Conservation (phyloP, 2,113 vertebrate genomes). For the Carassius carassius region DNA sequence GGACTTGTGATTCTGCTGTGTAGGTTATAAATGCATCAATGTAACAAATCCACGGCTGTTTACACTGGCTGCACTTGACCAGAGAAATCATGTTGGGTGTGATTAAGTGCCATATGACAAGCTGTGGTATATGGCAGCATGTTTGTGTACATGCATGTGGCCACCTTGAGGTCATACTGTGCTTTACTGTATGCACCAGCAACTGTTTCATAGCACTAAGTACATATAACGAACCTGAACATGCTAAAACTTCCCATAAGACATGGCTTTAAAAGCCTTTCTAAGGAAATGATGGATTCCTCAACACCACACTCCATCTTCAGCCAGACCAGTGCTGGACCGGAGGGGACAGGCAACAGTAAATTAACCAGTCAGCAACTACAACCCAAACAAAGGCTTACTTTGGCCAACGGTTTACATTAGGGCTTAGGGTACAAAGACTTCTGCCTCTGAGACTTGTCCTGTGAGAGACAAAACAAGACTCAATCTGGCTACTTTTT, state of each 20-base stretch:
- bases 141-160: slow-evolving; percentile 39
- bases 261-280: not conserved
- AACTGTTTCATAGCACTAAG: not conserved
- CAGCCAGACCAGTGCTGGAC: slow-evolving; percentile 12
- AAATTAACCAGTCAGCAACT: slow-evolving; percentile 14
- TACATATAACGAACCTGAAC: slow-evolving; percentile 20
- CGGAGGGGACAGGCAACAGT: slow-evolving; percentile 13
- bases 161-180: slow-evolving; percentile 36
- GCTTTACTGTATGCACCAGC: not conserved
- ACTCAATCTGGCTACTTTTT: not conserved
- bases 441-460: not conserved
- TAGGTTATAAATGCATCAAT: slow-evolving; percentile 57
- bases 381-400: slow-evolving; percentile 24
- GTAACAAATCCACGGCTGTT: slow-evolving; percentile 59
- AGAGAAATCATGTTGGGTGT: slow-evolving; percentile 41
- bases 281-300: slow-evolving; percentile 28
- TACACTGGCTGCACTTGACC: slow-evolving; percentile 58
- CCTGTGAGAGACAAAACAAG: not conserved
- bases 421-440: slow-evolving; percentile 14
- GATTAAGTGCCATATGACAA: slow-evolving; percentile 40
- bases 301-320: slow-evolving; percentile 23
- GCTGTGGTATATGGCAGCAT: slow-evolving; percentile 39
- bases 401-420: not conserved
- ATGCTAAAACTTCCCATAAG: not conserved
- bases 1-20: slow-evolving; percentile 51